phyloP scores from a whole-genome alignment of 2,888 invertebrate species.

The Phorcus lineatus region DNA sequence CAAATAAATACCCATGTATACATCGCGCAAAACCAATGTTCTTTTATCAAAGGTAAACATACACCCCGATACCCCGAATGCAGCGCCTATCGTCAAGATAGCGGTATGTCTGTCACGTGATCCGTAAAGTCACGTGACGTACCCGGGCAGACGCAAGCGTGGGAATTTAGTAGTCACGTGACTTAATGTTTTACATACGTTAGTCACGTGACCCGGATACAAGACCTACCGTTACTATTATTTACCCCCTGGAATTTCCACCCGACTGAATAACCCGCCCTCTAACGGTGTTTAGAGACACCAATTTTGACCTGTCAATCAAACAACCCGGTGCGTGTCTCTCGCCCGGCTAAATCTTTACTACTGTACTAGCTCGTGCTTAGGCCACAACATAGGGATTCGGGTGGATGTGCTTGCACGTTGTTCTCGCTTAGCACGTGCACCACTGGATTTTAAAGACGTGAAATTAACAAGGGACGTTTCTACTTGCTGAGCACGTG shows the following conservation, averaged over 20 bases:
- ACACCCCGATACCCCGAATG: background rate
- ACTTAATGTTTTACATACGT: background rate
- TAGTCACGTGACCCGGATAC: constrained; percentile 19
- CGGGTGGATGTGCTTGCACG: no score
- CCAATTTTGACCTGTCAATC: constrained; percentile 15
- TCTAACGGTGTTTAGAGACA: background rate
- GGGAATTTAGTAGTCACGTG: background rate
- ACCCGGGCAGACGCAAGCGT: background rate
- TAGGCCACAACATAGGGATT: no score
- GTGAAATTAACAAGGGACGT: no score
- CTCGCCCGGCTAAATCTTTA: background rate
- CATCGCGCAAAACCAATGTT: background rate
- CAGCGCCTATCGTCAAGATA: background rate
- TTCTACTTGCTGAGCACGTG: no score
- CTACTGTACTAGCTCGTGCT: no score
- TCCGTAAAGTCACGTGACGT: constrained; percentile 8
- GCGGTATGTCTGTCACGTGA: constrained; percentile 13
- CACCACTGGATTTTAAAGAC: no score
- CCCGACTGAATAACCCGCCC: background rate
- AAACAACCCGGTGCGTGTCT: background rate
- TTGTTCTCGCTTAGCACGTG: no score
- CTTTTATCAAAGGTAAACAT: constrained; percentile 5
- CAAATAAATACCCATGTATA: background rate
- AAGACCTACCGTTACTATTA: constrained; percentile 4
- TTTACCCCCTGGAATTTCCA: constrained; percentile 14